Conservation (phyloP, 2,797 vertebrate genomes). For the Smutsia temminckii region DNA sequence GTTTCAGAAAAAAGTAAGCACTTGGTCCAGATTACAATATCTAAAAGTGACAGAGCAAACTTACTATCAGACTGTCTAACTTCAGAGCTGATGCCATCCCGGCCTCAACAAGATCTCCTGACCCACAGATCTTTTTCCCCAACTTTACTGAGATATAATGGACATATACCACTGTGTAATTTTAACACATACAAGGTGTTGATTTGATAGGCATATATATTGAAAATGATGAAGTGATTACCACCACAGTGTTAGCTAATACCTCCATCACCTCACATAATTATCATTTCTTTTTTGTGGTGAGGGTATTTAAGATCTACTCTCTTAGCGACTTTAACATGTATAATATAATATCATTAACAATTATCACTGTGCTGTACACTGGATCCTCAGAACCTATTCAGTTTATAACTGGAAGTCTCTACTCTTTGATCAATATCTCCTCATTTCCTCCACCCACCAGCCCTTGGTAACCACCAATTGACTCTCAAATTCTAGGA, state of each 20-base stretch:
- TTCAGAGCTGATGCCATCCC: background rate
- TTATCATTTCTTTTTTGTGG: background rate
- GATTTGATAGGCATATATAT: background rate
- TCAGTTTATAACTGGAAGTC: background rate
- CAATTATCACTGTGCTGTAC: background rate
- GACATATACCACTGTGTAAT: background rate
- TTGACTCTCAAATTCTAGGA: background rate
- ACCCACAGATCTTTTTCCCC: background rate
- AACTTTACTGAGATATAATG: background rate
- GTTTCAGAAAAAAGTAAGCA: conserved; percentile 36
- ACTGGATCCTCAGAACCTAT: background rate
- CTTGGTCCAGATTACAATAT: background rate
- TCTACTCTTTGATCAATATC: background rate
- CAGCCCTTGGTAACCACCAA: background rate
- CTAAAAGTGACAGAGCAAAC: background rate
- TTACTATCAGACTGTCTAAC: background rate
- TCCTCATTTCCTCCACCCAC: background rate
- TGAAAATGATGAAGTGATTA: background rate
- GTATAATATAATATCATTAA: background rate
- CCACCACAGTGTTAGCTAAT: background rate
- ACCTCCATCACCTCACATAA: background rate
- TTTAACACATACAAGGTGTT: background rate
- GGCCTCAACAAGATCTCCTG: background rate
- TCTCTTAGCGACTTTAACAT: background rate
- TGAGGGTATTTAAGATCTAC: background rate